Conservation (phyloP, 2,888 invertebrate species). For the Plutella xylostella region DNA sequence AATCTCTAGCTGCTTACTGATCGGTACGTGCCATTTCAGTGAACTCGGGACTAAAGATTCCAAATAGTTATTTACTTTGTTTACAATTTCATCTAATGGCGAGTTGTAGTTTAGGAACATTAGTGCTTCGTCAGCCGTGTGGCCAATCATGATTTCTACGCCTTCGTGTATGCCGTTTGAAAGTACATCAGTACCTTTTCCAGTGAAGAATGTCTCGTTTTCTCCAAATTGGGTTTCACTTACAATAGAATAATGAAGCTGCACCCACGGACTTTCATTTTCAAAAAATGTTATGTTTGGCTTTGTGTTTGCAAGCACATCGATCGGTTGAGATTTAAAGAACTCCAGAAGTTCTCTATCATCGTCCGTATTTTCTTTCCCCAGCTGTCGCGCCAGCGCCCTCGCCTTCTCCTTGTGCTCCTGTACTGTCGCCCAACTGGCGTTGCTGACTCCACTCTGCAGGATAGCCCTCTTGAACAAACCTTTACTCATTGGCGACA, state of each 20-base stretch:
- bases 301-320: slow-evolving; percentile 24
- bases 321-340: slow-evolving; percentile 30
- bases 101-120: slow-evolving; percentile 31
- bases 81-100: slow-evolving; percentile 20
- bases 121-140: slow-evolving; percentile 80
- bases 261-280: slow-evolving; percentile 19
- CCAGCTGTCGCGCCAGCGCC: slow-evolving; percentile 31
- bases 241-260: slow-evolving; percentile 26
- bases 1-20: slow-evolving; percentile 29
- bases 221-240: slow-evolving; percentile 34
- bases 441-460: slow-evolving; percentile 75
- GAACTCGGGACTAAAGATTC: slow-evolving; percentile 33
- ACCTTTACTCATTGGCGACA: slow-evolving; percentile 54
- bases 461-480: slow-evolving; percentile 66
- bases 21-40: slow-evolving; percentile 24
- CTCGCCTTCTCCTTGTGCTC: slow-evolving; percentile 49
- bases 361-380: slow-evolving; percentile 34
- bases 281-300: slow-evolving; percentile 23
- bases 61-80: slow-evolving; percentile 25
- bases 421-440: slow-evolving; percentile 57
- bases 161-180: slow-evolving; percentile 51
- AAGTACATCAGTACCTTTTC: slow-evolving; percentile 34
- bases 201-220: slow-evolving; percentile 35
- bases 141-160: slow-evolving; percentile 77
- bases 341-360: slow-evolving; percentile 35